A percentile compares a stretch with the other conserved stretches of the same genome.
Conservation (phyloP, 1,140 invertebrate species). For the Campoletis sonorensis region DNA sequence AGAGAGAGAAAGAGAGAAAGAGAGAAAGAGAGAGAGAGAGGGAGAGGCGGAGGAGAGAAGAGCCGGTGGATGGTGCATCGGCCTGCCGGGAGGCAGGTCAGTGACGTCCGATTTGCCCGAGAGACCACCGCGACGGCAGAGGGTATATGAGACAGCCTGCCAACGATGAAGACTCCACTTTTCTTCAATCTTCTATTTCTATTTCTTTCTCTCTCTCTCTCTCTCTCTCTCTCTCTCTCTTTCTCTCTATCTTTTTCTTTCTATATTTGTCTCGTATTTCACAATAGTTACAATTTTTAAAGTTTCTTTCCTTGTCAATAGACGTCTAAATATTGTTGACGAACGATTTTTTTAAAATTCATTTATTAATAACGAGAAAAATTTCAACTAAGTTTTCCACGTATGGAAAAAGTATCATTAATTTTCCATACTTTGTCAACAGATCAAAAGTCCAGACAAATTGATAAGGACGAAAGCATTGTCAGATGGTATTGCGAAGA, state of each 20-base stretch:
- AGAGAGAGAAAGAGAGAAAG: neutral
- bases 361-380: too few relatives aligned
- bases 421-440: too few relatives aligned
- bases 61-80: slow-evolving; percentile 42
- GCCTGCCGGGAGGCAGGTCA: slow-evolving; percentile 50
- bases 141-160: slow-evolving; percentile 1
- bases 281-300: neutral
- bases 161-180: slow-evolving; percentile 3
- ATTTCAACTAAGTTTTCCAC: too few relatives aligned
- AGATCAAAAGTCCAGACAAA: too few relatives aligned
- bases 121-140: slow-evolving; percentile 41
- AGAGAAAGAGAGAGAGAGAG: neutral
- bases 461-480: too few relatives aligned
- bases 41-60: neutral
- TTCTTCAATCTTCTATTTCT: neutral
- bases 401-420: too few relatives aligned
- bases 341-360: too few relatives aligned
- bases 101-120: slow-evolving; percentile 48
- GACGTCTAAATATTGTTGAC: neutral
- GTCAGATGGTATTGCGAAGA: too few relatives aligned
- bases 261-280: neutral
- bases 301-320: neutral
- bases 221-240: neutral
- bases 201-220: neutral
- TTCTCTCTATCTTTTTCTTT: neutral